These are phyloP conservation scores for Aldrovandia affinis DNA, from an alignment of 2,797 vertebrate genomes.

Conservation along the genomic window DNA sequence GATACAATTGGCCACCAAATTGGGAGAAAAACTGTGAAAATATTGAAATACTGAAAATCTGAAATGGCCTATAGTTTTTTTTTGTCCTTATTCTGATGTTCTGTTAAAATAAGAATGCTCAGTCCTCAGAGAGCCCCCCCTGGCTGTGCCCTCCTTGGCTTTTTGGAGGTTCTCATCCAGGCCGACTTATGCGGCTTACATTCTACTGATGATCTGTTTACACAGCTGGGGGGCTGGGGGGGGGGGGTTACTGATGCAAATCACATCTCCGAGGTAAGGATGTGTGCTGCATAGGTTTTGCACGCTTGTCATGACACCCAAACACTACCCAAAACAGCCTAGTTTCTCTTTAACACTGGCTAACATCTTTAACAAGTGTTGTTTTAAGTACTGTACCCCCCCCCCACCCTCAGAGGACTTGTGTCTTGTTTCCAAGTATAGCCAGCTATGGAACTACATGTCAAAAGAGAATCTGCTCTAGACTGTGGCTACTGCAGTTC, in stretches of 20 bases:
- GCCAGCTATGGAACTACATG: not conserved
- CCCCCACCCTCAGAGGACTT: conserved; percentile 47
- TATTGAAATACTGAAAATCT: too few relatives aligned
- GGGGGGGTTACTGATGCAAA: not conserved
- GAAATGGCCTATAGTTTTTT: too few relatives aligned
- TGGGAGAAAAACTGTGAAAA: too few relatives aligned
- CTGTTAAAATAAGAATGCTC: not conserved
- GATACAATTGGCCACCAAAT: too few relatives aligned
- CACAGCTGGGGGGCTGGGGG: not conserved
- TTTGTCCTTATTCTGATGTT: not conserved
- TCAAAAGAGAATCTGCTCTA: not conserved
- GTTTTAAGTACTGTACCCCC: not conserved
- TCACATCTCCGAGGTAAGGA: not conserved
- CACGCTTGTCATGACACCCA: not conserved
- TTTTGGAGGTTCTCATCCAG: not conserved
- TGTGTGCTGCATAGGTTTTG: not conserved
- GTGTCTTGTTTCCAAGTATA: not conserved
- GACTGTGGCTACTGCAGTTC: not conserved
- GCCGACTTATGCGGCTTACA: not conserved
- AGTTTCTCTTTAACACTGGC: not conserved
- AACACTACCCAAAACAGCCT: too few relatives aligned
- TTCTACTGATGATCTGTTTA: not conserved
- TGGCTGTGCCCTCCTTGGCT: conserved; percentile 6
- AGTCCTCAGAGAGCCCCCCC: not conserved
- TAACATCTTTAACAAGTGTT: too few relatives aligned